Base-by-base conservation (phyloP, 2,113 vertebrate genomes). In the Excalfactoria chinensis region DNA sequence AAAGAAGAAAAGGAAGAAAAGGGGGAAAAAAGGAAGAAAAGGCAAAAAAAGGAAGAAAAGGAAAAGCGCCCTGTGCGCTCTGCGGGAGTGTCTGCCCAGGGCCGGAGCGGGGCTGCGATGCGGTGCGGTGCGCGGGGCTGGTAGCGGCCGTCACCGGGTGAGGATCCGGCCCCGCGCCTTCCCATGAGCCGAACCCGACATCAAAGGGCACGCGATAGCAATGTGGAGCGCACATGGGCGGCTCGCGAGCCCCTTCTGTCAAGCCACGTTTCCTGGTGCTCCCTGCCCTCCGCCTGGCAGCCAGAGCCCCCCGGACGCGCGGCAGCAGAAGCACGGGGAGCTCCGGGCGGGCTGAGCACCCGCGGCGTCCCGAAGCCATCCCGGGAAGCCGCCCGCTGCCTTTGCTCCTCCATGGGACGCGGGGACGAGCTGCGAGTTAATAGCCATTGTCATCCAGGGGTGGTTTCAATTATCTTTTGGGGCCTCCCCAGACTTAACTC, bases 191-290 rank as follows among this genome's bases (percentile, higher is more conserved):
- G 68, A 85, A 69, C 11, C 84, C 8, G 25, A 98, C 97, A 97
- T 98, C 97, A 98, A 98, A 98, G 97, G 58, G 78, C 84, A 43
- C 1, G 41, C 21, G 2, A 84, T 34, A 88, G 46, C 97, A 98
- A 98, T 97, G 70, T 98, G 98, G 95, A 96, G 78, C 16, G 4
- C 97, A 98, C 84, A 97, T 97, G 97, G 96, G 88, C 73, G 91
- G 34, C 90, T 94, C 18, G 3, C 84, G 91, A 84, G 89, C 16
- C 81, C 92, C 48, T 93, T 84, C 95, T 97, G 95, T 96, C 95
- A 96, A 94, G 97, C 96, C 8, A 4, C 64, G 93, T 97, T 98
- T 97, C 93, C 92, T 95, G 92, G 95, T 0, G 25, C 77, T 97
- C 95, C 53, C 86, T 95, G 84, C 59, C 74, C 63, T 75, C 21